Evolutionary conservation across 2,888 invertebrate genomes (phyloP).

Genomic region (Rhabditoides inermis): DNA sequence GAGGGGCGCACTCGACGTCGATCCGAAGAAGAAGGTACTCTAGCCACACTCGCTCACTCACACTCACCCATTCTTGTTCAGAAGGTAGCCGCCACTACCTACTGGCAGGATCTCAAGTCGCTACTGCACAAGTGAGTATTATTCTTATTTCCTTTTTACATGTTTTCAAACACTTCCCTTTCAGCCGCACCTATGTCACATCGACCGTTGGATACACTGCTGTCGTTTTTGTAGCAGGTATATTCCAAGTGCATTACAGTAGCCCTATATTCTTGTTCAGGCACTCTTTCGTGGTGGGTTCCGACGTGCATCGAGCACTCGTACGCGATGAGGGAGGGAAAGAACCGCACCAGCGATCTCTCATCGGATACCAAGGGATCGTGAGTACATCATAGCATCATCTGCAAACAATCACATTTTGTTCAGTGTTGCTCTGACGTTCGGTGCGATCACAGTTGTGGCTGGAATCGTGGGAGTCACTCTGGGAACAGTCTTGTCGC

Average conservation of each 20-base stretch:
- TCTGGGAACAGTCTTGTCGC: slow-evolving; percentile 70
- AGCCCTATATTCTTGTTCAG: no score
- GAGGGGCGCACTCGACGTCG: slow-evolving; percentile 35
- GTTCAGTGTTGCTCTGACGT: slow-evolving; percentile 64
- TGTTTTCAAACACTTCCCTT: slow-evolving; percentile 4
- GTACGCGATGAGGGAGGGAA: slow-evolving; percentile 14
- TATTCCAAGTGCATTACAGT: no score
- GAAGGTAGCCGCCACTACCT: slow-evolving; percentile 2
- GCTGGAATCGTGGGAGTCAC: slow-evolving; percentile 88
- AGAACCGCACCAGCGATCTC: slow-evolving; percentile 18
- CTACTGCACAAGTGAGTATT: slow-evolving; percentile 17
- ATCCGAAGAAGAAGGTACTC: no score
- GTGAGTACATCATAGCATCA: slow-evolving; percentile 1
- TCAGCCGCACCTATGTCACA: slow-evolving; percentile 76
- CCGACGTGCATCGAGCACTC: slow-evolving; percentile 37
- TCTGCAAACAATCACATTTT: background rate
- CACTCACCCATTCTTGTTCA: background rate
- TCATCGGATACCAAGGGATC: slow-evolving; percentile 7
- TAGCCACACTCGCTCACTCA: background rate
- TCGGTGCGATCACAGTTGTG: slow-evolving; percentile 84
- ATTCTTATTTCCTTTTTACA: background rate
- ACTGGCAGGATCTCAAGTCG: slow-evolving; percentile 31
- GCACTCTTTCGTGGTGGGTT: no score
- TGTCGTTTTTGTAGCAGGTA: slow-evolving; percentile 92
- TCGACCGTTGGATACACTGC: slow-evolving; percentile 90